Base-by-base conservation (phyloP, 2,888 invertebrate genomes). In the Torymus aiolomorphi region DNA sequence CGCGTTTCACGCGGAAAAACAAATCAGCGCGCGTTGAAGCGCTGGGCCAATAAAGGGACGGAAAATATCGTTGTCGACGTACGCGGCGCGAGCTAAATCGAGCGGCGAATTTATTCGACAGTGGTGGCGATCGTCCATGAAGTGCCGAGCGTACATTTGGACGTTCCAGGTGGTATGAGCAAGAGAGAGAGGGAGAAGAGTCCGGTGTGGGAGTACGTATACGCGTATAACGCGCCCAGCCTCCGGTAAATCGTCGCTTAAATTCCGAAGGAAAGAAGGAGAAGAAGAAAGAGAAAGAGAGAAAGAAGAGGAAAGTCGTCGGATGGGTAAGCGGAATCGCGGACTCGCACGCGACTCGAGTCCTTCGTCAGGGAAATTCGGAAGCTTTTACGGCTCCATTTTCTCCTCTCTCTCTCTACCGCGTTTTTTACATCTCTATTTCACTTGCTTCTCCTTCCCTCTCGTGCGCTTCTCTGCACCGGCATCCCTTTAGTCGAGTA, bases 301-400 rank as follows among this genome's bases (percentile, higher is more conserved):
- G 18, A 65, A 18, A 16, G 54, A 59, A 63, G 11, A 57, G 51
- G 18, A 18, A 52, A 16, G 49, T 20, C 12, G 57, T 16, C 16
- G 14, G 71, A 5, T 13, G 18, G 51, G 51, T 51, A 24, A 56
- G 78, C 75, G 74, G 59, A 52, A 18, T 63, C 62, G 62, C 49
- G 31, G 76, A 18, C 52, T 24, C 59, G 66, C 81, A 71, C 62
- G 72, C 77, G 54, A 73, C 63, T 65, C 70, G 57, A 59, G 52
- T 70, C 49, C 75, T 75, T 78, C 80, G 77, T 73, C 73, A 81
- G 63, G 61, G 76, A 79, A 81, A 81, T 81, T 79, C 81, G 76
- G 75, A 78, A 76, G 78, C 78, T 81, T 79, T 81, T 76, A 79
- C 78, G 54, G 76, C 66, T 81, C 71, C 78, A 76, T 81, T 81